A percentile compares a stretch with the other conserved stretches of the same genome.
phyloP scores from a whole-genome alignment of 1,140 invertebrate genomes.

The Chironomus tepperi region DNA sequence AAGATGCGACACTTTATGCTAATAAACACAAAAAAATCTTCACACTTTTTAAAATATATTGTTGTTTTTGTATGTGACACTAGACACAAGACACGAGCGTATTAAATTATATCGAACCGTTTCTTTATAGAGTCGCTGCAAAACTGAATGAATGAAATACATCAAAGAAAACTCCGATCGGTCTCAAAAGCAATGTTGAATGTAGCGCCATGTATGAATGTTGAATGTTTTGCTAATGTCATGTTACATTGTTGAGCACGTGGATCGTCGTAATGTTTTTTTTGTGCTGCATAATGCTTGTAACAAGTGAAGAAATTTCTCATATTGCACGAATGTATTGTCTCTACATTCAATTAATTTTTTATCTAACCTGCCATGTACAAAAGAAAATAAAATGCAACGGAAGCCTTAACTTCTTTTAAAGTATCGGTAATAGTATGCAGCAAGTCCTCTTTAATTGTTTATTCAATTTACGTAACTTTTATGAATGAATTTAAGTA shows the following conservation, averaged over 20 bases:
- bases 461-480: slow-evolving; percentile 4
- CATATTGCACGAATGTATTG: neutral
- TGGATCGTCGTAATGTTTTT: too few species aligned
- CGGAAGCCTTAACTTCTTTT: neutral
- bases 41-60: neutral
- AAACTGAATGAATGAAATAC: neutral
- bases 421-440: neutral
- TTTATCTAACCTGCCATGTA: too few species aligned
- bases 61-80: too few species aligned
- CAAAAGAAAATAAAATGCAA: neutral
- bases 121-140: neutral
- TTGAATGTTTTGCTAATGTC: neutral
- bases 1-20: neutral
- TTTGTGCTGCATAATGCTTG: too few species aligned
- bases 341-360: neutral
- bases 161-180: neutral
- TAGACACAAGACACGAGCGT: neutral
- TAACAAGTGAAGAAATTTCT: too few species aligned
- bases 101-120: neutral
- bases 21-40: neutral
- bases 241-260: neutral
- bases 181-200: neutral
- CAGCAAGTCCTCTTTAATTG: neutral
- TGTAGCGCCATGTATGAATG: neutral
- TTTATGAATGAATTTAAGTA: neutral